Evolutionary conservation across 2,797 vertebrate genomes (phyloP).

Genomic region (Loriculus beryllinus): DNA sequence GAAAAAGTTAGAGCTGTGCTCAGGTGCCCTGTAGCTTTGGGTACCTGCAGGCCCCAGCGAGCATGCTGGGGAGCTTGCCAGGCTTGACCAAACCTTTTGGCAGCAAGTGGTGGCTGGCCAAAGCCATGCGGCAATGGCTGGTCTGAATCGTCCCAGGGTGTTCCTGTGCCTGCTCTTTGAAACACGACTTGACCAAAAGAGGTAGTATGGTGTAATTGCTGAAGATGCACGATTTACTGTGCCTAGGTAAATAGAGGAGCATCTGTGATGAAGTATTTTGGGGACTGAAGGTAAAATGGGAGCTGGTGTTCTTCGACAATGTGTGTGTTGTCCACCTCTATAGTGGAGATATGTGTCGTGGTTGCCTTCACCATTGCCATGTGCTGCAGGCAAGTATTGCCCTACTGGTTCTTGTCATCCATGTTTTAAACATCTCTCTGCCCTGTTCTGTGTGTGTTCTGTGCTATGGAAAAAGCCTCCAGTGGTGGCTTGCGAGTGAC

Average conservation of each 20-base stretch:
- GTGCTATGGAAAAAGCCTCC: neutral
- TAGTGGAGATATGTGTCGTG: rapidly evolving
- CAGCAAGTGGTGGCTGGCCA: rapidly evolving
- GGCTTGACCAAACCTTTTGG: neutral
- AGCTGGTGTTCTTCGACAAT: neutral
- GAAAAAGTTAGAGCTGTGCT: neutral
- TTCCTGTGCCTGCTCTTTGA: neutral
- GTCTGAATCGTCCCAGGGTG: neutral
- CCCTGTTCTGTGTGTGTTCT: neutral
- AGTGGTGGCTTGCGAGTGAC: neutral
- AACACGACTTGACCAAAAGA: neutral
- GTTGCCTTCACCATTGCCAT: rapidly evolving
- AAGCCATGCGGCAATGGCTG: rapidly evolving
- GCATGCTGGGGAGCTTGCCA: neutral
- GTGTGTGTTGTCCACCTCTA: neutral
- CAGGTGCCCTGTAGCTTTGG: neutral
- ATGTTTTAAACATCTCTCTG: neutral
- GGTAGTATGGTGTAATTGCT: neutral
- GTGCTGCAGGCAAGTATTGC: neutral
- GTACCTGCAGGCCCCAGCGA: neutral
- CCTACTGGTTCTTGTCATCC: neutral
- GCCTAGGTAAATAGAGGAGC: neutral
- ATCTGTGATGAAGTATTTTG: neutral
- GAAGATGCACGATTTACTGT: neutral
- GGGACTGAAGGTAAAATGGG: neutral